A percentile compares a stretch with the other conserved stretches of the same genome.
phyloP scores from a whole-genome alignment of 2,797 vertebrate species.

The Muscicapa comitata region DNA sequence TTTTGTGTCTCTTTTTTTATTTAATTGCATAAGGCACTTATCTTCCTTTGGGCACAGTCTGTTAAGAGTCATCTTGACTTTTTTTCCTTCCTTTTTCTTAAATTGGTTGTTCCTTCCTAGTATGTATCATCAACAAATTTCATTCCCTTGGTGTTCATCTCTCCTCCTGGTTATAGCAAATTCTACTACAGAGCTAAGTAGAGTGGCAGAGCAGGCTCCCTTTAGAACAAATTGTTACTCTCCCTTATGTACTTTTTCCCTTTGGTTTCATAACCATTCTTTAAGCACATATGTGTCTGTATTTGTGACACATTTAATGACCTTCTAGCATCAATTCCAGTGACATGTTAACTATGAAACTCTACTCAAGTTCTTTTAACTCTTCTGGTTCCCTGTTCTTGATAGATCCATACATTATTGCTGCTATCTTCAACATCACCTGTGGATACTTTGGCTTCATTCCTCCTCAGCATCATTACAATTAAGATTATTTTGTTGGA shows the following conservation, averaged over 20 bases:
- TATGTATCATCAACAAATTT: background rate
- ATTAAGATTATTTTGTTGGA: background rate
- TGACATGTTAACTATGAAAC: background rate
- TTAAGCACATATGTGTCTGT: background rate
- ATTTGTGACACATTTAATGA: background rate
- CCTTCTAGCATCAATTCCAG: background rate
- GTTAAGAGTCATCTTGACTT: background rate
- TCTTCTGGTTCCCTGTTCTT: background rate
- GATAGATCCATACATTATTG: background rate
- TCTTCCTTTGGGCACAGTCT: background rate
- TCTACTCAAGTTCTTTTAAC: background rate
- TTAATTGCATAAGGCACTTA: slow-evolving; percentile 52
- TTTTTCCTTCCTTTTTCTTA: slow-evolving; percentile 24
- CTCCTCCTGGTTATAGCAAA: background rate
- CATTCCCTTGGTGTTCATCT: background rate
- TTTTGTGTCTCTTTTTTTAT: slow-evolving; percentile 43
- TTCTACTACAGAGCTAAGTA: background rate
- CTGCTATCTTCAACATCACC: background rate
- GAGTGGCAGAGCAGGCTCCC: background rate
- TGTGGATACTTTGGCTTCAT: background rate
- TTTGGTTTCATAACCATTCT: background rate
- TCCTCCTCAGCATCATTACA: background rate
- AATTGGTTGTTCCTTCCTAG: background rate
- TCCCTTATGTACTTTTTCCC: background rate
- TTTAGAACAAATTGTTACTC: background rate